A percentile compares a stretch with the other conserved stretches of the same genome.
Conservation (phyloP, 2,888 invertebrate genomes). For the Teinopalpus imperialis region DNA sequence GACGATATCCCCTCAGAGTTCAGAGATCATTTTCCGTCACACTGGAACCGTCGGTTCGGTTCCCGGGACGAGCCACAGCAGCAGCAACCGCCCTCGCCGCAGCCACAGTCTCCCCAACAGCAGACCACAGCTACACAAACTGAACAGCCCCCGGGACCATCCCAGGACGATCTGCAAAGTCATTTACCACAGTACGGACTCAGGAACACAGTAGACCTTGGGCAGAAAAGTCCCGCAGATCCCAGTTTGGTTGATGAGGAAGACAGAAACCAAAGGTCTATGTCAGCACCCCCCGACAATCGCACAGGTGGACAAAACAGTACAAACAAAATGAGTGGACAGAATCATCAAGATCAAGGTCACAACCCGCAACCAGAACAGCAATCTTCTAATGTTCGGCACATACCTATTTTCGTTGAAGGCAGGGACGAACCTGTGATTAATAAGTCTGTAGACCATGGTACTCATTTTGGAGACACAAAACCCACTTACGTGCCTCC, state of each 20-base stretch:
- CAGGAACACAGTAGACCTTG: slow-evolving; percentile 90
- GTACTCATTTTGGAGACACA: slow-evolving; percentile 56
- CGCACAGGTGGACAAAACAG: slow-evolving; percentile 50
- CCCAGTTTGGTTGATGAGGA: slow-evolving; percentile 76
- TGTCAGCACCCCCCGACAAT: slow-evolving; percentile 89
- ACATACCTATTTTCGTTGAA: slow-evolving; percentile 94
- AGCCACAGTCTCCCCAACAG: slow-evolving; percentile 47
- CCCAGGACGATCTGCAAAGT: slow-evolving; percentile 44
- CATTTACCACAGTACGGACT: slow-evolving; percentile 85
- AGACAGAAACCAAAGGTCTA: slow-evolving; percentile 86
- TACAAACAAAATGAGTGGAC: slow-evolving; percentile 58
- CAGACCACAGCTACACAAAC: slow-evolving; percentile 69
- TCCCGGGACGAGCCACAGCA: slow-evolving; percentile 53
- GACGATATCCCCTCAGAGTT: slow-evolving; percentile 77
- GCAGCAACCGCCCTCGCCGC: slow-evolving; percentile 42
- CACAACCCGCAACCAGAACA: slow-evolving; percentile 44
- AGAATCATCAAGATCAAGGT: slow-evolving; percentile 51
- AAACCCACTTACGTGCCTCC: slow-evolving; percentile 57
- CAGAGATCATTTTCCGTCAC: slow-evolving; percentile 71
- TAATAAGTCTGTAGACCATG: slow-evolving; percentile 80
- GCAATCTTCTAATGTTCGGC: slow-evolving; percentile 84
- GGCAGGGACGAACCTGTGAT: slow-evolving; percentile 91
- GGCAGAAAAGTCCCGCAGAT: slow-evolving; percentile 83
- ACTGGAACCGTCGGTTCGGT: slow-evolving; percentile 68
- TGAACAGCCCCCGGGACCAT: slow-evolving; percentile 50